phyloP scores from a whole-genome alignment of 2,888 invertebrate genomes.

The Diarsia brunnea region DNA sequence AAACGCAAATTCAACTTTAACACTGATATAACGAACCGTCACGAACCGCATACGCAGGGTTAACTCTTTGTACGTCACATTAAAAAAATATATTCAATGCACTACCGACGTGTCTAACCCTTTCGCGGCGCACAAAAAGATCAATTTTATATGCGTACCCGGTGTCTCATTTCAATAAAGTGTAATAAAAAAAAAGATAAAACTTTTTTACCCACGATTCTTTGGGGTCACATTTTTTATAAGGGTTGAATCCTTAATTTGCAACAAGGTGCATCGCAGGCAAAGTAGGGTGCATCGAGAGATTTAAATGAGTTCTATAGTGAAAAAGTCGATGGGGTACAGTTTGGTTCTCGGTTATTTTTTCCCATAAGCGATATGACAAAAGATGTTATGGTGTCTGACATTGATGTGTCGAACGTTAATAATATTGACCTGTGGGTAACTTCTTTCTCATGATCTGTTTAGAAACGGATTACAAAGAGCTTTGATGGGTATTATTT shows the following conservation, averaged over 20 bases:
- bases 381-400: conserved; percentile 84
- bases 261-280: conserved; percentile 90
- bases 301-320: conserved; percentile 88
- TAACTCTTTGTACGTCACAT: conserved; percentile 74
- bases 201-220: conserved; percentile 89
- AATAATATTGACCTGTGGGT: conserved; percentile 73
- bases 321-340: conserved; percentile 84
- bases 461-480: conserved; percentile 48
- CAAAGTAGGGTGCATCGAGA: conserved; percentile 83
- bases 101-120: conserved; percentile 81
- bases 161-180: conserved; percentile 91
- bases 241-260: conserved; percentile 89
- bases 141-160: conserved; percentile 89
- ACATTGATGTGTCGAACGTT: conserved; percentile 83
- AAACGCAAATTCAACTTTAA: conserved; percentile 85
- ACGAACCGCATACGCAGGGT: conserved; percentile 86
- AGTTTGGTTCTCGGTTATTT: conserved; percentile 73
- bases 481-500: conserved; percentile 1
- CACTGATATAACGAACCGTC: conserved; percentile 87
- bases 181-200: conserved; percentile 87
- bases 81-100: conserved; percentile 81
- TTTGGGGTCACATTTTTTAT: conserved; percentile 89
- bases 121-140: conserved; percentile 85
- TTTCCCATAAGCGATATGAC: conserved; percentile 82
- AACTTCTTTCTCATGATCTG: conserved; percentile 68